These are phyloP conservation scores for Drosophila equinoxialis DNA, from an alignment of 1,140 invertebrate species.

Conservation along the genomic window DNA sequence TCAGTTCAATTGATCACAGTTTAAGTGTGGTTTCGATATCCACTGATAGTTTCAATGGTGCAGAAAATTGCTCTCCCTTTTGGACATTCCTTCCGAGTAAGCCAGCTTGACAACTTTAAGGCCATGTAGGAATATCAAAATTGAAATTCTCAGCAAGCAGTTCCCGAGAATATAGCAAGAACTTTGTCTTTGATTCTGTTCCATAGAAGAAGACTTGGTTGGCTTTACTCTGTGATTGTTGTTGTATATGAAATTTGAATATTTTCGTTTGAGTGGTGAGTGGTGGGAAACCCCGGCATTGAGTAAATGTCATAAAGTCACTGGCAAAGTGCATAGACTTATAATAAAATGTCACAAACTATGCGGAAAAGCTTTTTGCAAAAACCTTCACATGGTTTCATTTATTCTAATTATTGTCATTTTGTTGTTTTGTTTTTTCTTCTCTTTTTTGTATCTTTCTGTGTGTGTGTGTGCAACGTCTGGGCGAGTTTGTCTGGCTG, in stretches of 20 bases:
- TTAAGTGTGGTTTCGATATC: conserved; percentile 44
- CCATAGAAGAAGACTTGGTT: conserved; percentile 41
- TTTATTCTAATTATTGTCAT: conserved; percentile 75
- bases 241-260: conserved; percentile 46
- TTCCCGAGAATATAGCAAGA: conserved; percentile 49
- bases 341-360: conserved; percentile 16
- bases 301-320: conserved; percentile 12
- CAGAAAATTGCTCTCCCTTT: background rate
- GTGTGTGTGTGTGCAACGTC: conserved; percentile 33
- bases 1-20: conserved; percentile 9
- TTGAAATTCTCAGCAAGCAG: conserved; percentile 42
- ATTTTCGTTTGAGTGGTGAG: conserved; percentile 18
- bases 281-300: conserved; percentile 27
- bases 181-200: conserved; percentile 60
- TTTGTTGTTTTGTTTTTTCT: conserved; percentile 64
- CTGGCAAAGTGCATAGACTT: conserved; percentile 20
- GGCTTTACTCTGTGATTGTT: background rate
- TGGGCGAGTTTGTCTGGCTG: conserved; percentile 67
- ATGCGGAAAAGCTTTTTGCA: conserved; percentile 65
- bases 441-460: conserved; percentile 54
- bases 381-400: conserved; percentile 66
- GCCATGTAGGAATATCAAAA: background rate
- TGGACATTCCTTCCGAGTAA: conserved; percentile 46
- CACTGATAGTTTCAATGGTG: conserved; percentile 2
- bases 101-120: conserved; percentile 35